Evolutionary conservation across 2,888 invertebrate species (phyloP), one percentile per base, ranked within the genome.

Genomic region (Trimorus sp.): DNA sequence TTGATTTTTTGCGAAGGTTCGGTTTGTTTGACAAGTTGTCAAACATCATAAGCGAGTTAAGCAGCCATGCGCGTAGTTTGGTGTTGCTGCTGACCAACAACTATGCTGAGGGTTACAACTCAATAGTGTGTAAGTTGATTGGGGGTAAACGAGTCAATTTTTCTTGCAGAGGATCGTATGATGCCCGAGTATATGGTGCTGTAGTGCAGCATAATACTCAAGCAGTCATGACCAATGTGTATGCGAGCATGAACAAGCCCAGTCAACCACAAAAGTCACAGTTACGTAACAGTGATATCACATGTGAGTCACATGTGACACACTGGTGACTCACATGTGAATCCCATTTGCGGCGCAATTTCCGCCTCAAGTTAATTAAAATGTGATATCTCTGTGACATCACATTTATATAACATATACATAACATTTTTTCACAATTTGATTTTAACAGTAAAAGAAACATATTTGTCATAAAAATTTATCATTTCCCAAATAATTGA

Each of bases 51-150:
- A 56, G 49, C 9, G 12, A 51, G 14, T 37, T 69, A 8, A 65
- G 53, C 12, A 11, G 11, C 49, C 37, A 53, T 26, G 40, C 77
- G 14, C 48, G 42, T 1, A 83, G 79, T 60, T 54, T 79, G 16
- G 14, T 83, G 7, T 38, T 42, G 9, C 69, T 77, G 48, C 53
- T 68, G 7, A 83, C 76, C 9, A 79, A 58, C 45, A 83, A 83
- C 48, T 7, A 6, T 4, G 76, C 49, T 11, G 69, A 83, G 63
- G 42, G 54, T 2, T 83, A 40, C 42, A 83, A 76, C 54, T 49
- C 77, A 0, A 63, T 79, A 7, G 36, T 83, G 2, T 77, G 77
- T 14, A 77, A 79, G 36, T 9, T 16, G 0, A 73, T 76, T 9
- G 68, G 51, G 2, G 83, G 79, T 3, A 83, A 83, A 59, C 40